These are phyloP conservation scores for Sceliomorpha sp. DNA, from an alignment of 2,888 invertebrate species.

Conservation along the genomic window DNA sequence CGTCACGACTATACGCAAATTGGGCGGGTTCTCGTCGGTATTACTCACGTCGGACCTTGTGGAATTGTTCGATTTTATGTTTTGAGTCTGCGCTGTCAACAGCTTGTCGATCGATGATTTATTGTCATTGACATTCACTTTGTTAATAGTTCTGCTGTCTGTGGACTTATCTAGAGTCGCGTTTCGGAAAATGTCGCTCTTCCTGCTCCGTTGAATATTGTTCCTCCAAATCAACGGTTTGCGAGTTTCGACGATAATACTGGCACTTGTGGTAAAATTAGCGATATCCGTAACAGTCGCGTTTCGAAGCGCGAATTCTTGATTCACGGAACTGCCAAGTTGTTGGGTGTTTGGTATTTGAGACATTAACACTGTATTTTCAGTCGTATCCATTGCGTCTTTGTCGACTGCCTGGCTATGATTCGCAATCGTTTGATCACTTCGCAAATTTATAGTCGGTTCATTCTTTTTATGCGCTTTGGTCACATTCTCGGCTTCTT, in stretches of 20 bases:
- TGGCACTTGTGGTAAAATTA: conserved; percentile 15
- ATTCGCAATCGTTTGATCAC: conserved; percentile 29
- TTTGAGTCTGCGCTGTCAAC: conserved; percentile 17
- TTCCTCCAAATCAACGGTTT: conserved; percentile 53
- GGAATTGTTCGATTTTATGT: conserved; percentile 23
- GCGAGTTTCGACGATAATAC: conserved; percentile 20
- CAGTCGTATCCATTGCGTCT: conserved; percentile 50
- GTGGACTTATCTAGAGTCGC: conserved; percentile 19
- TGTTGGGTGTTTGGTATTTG: conserved; percentile 55
- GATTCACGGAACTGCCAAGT: neutral
- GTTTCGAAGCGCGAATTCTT: conserved; percentile 17
- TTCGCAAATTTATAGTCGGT: conserved; percentile 44
- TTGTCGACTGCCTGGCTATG: conserved; percentile 15
- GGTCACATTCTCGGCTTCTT: conserved; percentile 53
- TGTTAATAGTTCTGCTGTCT: conserved; percentile 30
- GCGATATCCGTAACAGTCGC: conserved; percentile 1
- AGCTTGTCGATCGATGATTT: conserved; percentile 40
- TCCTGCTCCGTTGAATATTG: conserved; percentile 30
- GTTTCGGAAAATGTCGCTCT: conserved; percentile 23
- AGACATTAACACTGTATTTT: conserved; percentile 63
- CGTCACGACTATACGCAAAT: conserved; percentile 65
- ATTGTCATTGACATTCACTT: conserved; percentile 30
- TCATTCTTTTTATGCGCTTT: conserved; percentile 30
- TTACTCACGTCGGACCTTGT: conserved; percentile 1
- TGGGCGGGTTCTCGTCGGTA: conserved; percentile 16